Base-by-base conservation (phyloP, 1,140 invertebrate species). In the Ridgeia piscesae region DNA sequence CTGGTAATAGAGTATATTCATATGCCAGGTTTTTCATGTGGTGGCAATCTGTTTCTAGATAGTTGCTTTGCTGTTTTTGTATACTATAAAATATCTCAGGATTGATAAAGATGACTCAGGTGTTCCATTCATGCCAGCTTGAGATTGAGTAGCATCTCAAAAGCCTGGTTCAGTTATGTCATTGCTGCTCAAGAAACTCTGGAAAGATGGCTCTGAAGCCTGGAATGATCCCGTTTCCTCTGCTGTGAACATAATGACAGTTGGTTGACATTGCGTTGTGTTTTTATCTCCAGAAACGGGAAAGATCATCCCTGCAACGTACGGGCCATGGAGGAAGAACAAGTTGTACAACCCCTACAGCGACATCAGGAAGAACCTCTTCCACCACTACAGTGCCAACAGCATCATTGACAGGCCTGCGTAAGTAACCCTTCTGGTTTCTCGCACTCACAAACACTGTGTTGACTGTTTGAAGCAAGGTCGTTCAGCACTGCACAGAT, bases 371-470 rank as follows among this genome's bases (percentile, higher is more conserved):
- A 93, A 50, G 91, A 92, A 93, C 77, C 89, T 93, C 35, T 93
- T 92, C 48, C 33, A 92, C 33, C 48, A 89, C 1, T 89, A 92
- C 91, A 88, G 89, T 33, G 50, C 92, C 2, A 95, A 95, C 88
- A 93, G 94, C 88, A 94, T 94, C 90, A 92, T 94, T 88, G 93
- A 91, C 14, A 94, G 94, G 92, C 93, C 95, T 91, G 93, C 94
- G 95, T 95, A 94, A 95, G 95, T 94, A 90, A 31, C 14, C 17
- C 21, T 90, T 90, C 34, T 90, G 31, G 9, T 90, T 90, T 33
- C 27, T 77, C 58, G 2, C 58, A 4, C 17, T 21, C 58, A 77
- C 17, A 77, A 21, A 27, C 11, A 4, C 6, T 77, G 58, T 77
- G 58, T 77, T 27, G 58, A 77, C 58, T 21, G 27, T 77, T 21